These are phyloP conservation scores for Perizoma flavofasciatum DNA, from an alignment of 2,888 invertebrate genomes.

Conservation along the genomic window DNA sequence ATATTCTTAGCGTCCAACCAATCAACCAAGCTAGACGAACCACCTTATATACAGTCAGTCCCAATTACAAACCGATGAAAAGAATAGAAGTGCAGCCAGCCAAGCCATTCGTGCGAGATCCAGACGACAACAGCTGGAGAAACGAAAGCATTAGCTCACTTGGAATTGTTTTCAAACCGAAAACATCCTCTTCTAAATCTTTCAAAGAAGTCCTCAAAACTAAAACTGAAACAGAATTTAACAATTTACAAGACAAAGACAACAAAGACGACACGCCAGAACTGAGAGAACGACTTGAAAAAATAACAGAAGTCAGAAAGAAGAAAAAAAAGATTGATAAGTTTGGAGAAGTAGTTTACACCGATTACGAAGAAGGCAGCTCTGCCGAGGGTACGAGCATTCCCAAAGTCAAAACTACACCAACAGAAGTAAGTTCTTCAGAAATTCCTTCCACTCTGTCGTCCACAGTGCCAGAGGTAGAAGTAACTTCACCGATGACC, in stretches of 20 bases:
- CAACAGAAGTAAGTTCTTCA: constrained; percentile 16
- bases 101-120: constrained; percentile 66
- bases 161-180: constrained; percentile 77
- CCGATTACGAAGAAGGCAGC: constrained; percentile 65
- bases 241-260: constrained; percentile 55
- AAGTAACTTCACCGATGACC: constrained; percentile 23
- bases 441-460: constrained; percentile 21
- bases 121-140: constrained; percentile 79
- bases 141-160: constrained; percentile 76
- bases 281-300: constrained; percentile 68
- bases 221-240: constrained; percentile 70
- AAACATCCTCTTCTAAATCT: constrained; percentile 69
- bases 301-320: constrained; percentile 71
- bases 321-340: constrained; percentile 67
- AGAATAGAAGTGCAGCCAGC: constrained; percentile 70
- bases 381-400: constrained; percentile 50
- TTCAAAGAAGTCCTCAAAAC: constrained; percentile 75
- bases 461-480: background rate
- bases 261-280: constrained; percentile 62
- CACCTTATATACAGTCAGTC: constrained; percentile 60
- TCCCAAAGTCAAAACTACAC: constrained; percentile 12
- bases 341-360: constrained; percentile 62
- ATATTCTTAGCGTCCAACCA: constrained; percentile 61
- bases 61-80: constrained; percentile 72
- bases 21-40: constrained; percentile 47